Base-by-base conservation (phyloP, 2,113 vertebrate species). In the Otolemur garnettii region DNA sequence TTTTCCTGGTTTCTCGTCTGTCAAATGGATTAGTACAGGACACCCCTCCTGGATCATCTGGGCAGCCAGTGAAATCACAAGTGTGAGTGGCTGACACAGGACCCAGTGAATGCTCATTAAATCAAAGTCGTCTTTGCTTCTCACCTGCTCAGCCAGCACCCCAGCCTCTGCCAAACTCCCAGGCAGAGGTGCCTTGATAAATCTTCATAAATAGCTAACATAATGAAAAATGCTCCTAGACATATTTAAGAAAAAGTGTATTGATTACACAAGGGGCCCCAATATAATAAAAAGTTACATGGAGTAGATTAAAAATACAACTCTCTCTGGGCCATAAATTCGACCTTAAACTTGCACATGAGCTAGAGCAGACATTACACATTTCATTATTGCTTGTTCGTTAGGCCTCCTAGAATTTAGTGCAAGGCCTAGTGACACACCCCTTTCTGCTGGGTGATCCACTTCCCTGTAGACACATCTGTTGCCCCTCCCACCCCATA, bases 71-170 rank as follows among this genome's bases (percentile, higher is more conserved):
- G 75, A 64, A 59, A 19, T 55, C 72, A 7, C 50, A 10, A 30
- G 38, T 0, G 0, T 7, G 77, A 55, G 3, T 1, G 1, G 35
- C 53, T n/a, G 21, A 17, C 30, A 0, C 0, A 4, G 30, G 68
- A 4, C n/a, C 11, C 4, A 1, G 17, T 0, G 9, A 5, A 14
- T 26, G 57, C 78, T n/a, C 10, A 18, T 60, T 4, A 33, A 35
- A n/a, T 26, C 69, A 7, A 19, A 68, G n/a, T 1, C 69, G 57
- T 50, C 1, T 2, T 7, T 5, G 1, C 74, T 66, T n/a, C 18
- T 22, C 2, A 13, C 59, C 10, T 11, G 4, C 38, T 12, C 1
- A 7, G 2, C 33, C 33, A 10, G 35, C 28, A 62, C 45, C 60
- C 26, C 69, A 7, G 50, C 22, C 50, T 4, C 64, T 45, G 18